Percentiles rank a stretch among this genome's conserved stretches.
These are phyloP conservation scores for Xiphophorus hellerii DNA, from an alignment of 2,113 vertebrate genomes.

Conservation along the genomic window DNA sequence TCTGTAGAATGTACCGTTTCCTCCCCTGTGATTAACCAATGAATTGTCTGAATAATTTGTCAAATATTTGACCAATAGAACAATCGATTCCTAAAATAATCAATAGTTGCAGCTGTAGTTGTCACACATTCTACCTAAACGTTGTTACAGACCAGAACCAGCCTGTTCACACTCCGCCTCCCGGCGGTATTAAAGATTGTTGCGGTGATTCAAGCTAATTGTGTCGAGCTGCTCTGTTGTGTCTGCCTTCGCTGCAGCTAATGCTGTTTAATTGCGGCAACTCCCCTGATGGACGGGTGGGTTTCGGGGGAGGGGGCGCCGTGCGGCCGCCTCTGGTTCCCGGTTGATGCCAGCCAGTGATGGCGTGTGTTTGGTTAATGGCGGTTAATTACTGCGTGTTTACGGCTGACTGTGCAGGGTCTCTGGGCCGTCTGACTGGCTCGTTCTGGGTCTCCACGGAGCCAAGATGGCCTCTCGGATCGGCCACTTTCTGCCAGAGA, in stretches of 20 bases:
- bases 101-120: too few relatives aligned
- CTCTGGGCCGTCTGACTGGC: slow-evolving; percentile 60
- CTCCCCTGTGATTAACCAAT: too few relatives aligned
- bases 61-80: too few relatives aligned
- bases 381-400: slow-evolving; percentile 62
- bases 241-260: slow-evolving; percentile 62
- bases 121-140: slow-evolving; percentile 17
- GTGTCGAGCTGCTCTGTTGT: slow-evolving; percentile 56
- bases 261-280: slow-evolving; percentile 65
- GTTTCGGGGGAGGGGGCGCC: not conserved
- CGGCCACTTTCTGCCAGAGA: slow-evolving; percentile 70
- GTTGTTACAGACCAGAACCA: slow-evolving; percentile 39
- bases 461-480: slow-evolving; percentile 65
- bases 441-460: slow-evolving; percentile 59
- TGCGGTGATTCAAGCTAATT: slow-evolving; percentile 71
- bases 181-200: slow-evolving; percentile 62
- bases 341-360: slow-evolving; percentile 61
- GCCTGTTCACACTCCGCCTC: slow-evolving; percentile 35
- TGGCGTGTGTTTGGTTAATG: slow-evolving; percentile 59
- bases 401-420: slow-evolving; percentile 40
- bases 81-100: too few relatives aligned
- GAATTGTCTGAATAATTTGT: too few relatives aligned
- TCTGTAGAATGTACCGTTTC: too few relatives aligned
- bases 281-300: slow-evolving; percentile 36
- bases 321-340: slow-evolving; percentile 58